phyloP scores from a whole-genome alignment of 1,140 invertebrate species.

The Aporrectodea caliginosa region DNA sequence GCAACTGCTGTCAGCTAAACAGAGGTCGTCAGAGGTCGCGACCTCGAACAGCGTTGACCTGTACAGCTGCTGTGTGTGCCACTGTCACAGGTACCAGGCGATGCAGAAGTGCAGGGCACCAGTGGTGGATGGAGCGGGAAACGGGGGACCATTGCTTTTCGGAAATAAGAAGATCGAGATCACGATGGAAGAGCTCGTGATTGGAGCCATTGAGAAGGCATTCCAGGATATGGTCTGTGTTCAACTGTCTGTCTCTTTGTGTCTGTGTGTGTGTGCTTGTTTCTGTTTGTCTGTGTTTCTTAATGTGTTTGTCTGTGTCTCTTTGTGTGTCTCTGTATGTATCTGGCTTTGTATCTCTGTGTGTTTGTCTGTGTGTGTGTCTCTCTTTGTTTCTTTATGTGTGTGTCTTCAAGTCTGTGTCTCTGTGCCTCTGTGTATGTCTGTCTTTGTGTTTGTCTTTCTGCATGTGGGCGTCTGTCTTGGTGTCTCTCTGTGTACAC shows the following conservation, averaged over 20 bases:
- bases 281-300: neutral
- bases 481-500: too few species aligned
- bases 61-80: slow-evolving; percentile 39
- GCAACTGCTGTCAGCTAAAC: slow-evolving; percentile 41
- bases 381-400: too few species aligned
- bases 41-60: slow-evolving; percentile 72
- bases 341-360: too few species aligned
- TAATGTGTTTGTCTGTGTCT: neutral
- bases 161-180: neutral
- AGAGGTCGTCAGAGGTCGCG: slow-evolving; percentile 59
- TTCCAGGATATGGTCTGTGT: neutral
- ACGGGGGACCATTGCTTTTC: neutral
- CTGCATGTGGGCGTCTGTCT: too few species aligned
- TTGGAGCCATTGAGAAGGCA: neutral
- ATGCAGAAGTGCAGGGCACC: neutral
- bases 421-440: too few species aligned
- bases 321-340: too few species aligned
- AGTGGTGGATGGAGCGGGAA: neutral
- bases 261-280: neutral
- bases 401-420: too few species aligned
- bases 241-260: too few species aligned
- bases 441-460: too few species aligned
- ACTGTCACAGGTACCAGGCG: neutral
- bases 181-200: neutral
- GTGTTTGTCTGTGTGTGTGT: too few species aligned